Percentiles rank a stretch among this genome's conserved stretches.
These are phyloP conservation scores for Sus cebifrons DNA, from an alignment of 2,797 vertebrate species.

Conservation along the genomic window DNA sequence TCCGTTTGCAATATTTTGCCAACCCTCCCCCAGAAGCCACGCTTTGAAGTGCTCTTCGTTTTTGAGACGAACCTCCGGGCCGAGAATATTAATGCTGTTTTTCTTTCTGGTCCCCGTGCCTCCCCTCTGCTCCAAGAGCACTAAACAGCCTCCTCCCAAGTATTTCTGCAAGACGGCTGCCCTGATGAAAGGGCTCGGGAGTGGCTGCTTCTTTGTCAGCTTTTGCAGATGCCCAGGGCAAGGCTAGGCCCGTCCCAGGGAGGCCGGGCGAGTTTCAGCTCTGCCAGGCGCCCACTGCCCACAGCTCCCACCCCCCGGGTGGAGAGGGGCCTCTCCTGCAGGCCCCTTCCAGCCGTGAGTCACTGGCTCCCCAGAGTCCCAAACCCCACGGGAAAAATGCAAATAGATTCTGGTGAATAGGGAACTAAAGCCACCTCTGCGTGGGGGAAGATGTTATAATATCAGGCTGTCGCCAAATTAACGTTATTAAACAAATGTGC, in stretches of 20 bases:
- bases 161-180: background rate
- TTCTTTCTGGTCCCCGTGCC: background rate
- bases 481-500: conserved; percentile 86
- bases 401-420: conserved; percentile 77
- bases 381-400: conserved; percentile 78
- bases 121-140: background rate
- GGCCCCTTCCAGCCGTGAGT: conserved; percentile 45
- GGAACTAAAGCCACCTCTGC: conserved; percentile 80
- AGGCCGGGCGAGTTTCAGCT: background rate
- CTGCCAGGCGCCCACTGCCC: background rate
- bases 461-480: conserved; percentile 87
- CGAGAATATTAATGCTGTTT: fast-evolving
- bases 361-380: conserved; percentile 6
- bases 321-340: conserved; percentile 31
- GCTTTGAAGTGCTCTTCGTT: background rate
- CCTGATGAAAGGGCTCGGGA: background rate
- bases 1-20: background rate
- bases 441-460: conserved; percentile 89
- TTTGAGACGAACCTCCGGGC: background rate
- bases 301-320: fast-evolving
- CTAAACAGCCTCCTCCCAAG: background rate
- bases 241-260: background rate
- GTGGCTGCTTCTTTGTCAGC: background rate
- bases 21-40: background rate
- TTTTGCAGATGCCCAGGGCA: background rate